Base-by-base conservation (phyloP, 2,797 vertebrate species). In the Microcaecilia unicolor region DNA sequence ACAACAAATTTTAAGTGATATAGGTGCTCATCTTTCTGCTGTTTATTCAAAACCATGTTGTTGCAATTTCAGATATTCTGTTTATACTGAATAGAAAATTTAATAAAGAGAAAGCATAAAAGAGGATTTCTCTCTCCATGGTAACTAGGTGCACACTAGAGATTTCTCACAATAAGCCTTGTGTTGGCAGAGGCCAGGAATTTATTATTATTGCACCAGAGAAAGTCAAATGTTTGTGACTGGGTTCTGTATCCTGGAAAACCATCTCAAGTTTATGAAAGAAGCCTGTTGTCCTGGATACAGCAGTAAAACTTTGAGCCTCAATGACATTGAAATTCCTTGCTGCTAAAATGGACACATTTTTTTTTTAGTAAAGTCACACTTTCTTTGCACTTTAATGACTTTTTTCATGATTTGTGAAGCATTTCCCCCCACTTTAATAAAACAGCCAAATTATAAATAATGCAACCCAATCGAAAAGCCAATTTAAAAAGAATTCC, bases 141-240 rank as follows among this genome's bases (percentile, higher is more conserved):
- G 49, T 56, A 51, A 50, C 15, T 6, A 34, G 20, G 22, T 48
- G 47, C 39, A 58, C 59, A 53, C 61, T 53, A 37, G 10, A 32
- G 18, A 44, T 54, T 48, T 64, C 54, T 34, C 40, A 61, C 59
- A 61, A 58, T 22, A 29, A 67, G 61, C 42, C 44, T 28, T 50
- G 18, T 60, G n/a, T 66, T 68, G 54, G 46, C 60, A 69, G 15
- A 36, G 60, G 38, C 19, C 41, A 57, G 60, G 67, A 44, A 57
- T 42, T 20, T 48, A 67, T 72, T 71, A 76, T 70, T 60, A 66
- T 31, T 60, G 52, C 41, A 19, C 45, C 48, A 48, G 71, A 57
- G 42, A 70, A 75, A 71, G 65, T 66, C 37, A 63, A 70, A 71
- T 51, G 54, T 69, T 70, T 74, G 76, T 65, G 66, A 53, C 56